Conservation (phyloP, 1,140 invertebrate genomes). For the Trichoplusia ni region DNA sequence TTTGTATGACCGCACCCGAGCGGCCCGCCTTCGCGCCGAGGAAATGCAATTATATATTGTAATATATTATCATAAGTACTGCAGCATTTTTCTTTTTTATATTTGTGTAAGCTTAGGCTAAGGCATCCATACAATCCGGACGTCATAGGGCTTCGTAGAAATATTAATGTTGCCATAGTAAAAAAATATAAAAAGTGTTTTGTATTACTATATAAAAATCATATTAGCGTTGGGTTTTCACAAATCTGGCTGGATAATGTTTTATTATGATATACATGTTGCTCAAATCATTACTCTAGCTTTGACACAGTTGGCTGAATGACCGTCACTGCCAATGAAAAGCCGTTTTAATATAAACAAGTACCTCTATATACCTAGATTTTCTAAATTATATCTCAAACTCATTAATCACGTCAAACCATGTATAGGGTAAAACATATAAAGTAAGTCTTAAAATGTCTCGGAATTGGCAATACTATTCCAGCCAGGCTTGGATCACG, state of each 20-base stretch:
- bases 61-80: constrained; percentile 59
- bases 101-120: constrained; percentile 66
- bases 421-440: neutral
- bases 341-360: neutral
- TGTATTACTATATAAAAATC: constrained; percentile 44
- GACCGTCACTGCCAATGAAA: constrained; percentile 17
- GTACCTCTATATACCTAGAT: constrained; percentile 7
- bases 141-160: constrained; percentile 56
- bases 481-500: constrained; percentile 9
- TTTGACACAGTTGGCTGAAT: neutral
- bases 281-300: constrained; percentile 17
- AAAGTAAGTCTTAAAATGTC: constrained; percentile 21
- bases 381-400: constrained; percentile 3
- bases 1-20: neutral
- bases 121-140: constrained; percentile 45
- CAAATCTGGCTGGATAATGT: constrained; percentile 18
- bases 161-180: constrained; percentile 73
- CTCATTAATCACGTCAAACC: neutral
- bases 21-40: neutral
- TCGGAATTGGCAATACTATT: neutral
- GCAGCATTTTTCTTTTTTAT: constrained; percentile 56
- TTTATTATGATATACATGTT: neutral
- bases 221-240: constrained; percentile 34
- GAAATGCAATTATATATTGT: constrained; percentile 56
- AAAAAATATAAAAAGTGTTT: constrained; percentile 56